These are phyloP conservation scores for Herpetotheres cachinnans DNA, from an alignment of 2,113 vertebrate species.

Conservation along the genomic window DNA sequence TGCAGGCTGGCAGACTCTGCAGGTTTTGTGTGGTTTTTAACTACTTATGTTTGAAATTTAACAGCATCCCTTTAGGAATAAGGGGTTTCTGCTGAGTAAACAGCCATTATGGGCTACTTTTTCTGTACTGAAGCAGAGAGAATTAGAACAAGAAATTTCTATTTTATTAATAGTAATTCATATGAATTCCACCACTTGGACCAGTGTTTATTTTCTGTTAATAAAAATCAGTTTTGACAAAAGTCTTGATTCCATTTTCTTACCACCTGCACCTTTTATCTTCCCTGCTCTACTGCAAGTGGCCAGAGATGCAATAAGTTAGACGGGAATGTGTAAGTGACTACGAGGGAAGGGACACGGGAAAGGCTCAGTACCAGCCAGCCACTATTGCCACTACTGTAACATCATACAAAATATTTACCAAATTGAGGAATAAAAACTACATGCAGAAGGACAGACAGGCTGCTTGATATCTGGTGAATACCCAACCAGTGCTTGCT, in stretches of 20 bases:
- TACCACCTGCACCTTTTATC: neutral
- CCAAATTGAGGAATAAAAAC: neutral
- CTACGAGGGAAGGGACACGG: neutral
- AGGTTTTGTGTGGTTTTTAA: neutral
- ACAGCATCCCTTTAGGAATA: neutral
- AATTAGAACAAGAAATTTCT: slow-evolving; percentile 5
- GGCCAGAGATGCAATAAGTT: slow-evolving; percentile 23
- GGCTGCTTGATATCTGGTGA: neutral
- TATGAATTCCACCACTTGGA: slow-evolving; percentile 37
- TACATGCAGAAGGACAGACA: slow-evolving; percentile 21
- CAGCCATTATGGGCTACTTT: neutral
- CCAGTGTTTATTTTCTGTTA: slow-evolving; percentile 80
- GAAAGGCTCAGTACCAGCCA: slow-evolving; percentile 27
- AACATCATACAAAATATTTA: slow-evolving; percentile 36
- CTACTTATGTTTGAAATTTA: neutral
- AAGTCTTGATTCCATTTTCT: slow-evolving; percentile 46
- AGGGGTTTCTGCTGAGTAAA: neutral
- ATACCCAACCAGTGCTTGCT: neutral
- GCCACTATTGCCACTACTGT: slow-evolving; percentile 1
- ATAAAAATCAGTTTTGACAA: slow-evolving; percentile 84
- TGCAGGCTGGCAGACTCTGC: neutral
- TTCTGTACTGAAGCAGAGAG: neutral
- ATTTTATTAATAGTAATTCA: slow-evolving; percentile 69
- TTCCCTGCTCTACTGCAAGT: neutral
- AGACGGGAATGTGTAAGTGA: neutral